phyloP scores from a whole-genome alignment of 64 coral and sea anemone species.

The Dendrophyllia cribrosa region DNA sequence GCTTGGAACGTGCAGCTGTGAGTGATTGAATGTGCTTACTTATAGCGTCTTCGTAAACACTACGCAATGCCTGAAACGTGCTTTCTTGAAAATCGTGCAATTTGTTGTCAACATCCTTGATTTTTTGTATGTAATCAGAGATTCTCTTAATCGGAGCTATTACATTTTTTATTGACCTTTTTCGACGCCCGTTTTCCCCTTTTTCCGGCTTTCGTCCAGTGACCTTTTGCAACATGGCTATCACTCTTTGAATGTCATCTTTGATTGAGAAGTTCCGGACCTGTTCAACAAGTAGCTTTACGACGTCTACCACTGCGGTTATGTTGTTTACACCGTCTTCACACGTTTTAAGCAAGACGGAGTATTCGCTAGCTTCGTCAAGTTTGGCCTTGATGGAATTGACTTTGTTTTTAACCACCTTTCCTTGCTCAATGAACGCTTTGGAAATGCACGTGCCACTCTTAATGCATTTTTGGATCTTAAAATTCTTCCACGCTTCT shows the following conservation, averaged over 20 bases:
- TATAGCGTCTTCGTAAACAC: slow-evolving; percentile 78
- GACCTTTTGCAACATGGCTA: slow-evolving; percentile 56
- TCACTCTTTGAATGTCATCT: slow-evolving; percentile 83
- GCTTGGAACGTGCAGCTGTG: slow-evolving; percentile 59
- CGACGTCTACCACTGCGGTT: slow-evolving; percentile 41
- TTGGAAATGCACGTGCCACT: slow-evolving; percentile 82
- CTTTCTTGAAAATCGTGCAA: slow-evolving; percentile 83
- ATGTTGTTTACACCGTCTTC: slow-evolving; percentile 50
- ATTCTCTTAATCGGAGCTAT: slow-evolving; percentile 64
- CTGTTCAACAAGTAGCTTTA: slow-evolving; percentile 71
- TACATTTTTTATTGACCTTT: background rate
- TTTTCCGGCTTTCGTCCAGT: slow-evolving; percentile 45
- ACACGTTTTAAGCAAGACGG: slow-evolving; percentile 68
- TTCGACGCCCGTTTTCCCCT: background rate
- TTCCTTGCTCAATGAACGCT: slow-evolving; percentile 83
- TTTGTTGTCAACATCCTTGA: slow-evolving; percentile 70
- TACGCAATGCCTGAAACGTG: slow-evolving; percentile 78
- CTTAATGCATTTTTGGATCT: slow-evolving; percentile 86
- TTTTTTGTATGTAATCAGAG: slow-evolving; percentile 77
- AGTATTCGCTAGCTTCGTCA: slow-evolving; percentile 73
- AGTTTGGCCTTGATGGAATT: slow-evolving; percentile 48
- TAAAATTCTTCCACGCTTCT: slow-evolving; percentile 70
- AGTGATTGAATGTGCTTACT: slow-evolving; percentile 60
- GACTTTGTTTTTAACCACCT: slow-evolving; percentile 56
- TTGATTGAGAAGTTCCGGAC: slow-evolving; percentile 77